Base-by-base conservation (phyloP, 1,140 invertebrate species). In the Campoletis sonorensis region DNA sequence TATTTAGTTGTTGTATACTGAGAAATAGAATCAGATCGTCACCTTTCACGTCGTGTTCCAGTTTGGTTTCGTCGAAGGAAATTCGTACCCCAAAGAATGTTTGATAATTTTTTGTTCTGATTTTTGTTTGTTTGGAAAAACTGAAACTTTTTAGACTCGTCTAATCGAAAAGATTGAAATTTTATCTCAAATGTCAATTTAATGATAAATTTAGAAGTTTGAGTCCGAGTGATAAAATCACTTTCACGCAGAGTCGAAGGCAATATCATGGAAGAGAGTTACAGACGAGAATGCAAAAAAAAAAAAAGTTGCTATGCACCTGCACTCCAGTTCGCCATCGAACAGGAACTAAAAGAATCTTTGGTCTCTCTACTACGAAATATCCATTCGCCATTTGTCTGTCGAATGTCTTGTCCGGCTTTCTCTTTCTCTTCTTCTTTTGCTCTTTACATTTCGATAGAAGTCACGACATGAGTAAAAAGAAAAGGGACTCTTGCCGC, bases 341-440 rank as follows among this genome's bases (percentile, higher is more conserved):
- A 51, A 16, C 58, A 61, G 23, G 61, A 64, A 64, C 21, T 23
- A n/a, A 33, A 67, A 78, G 76, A 54, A 45, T 64, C 61, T 45
- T 78, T 64, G n/a, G 30, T 37, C 58, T 67, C 76, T 64, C 11
- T 54, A 45, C 58, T 64, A 26, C 76, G 76, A 78, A 78, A 78
- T 78, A 78, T 78, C 58, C 76, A 78, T 78, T 67, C 58, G 76
- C 76, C 76, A 78, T 78, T 78, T 78, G 76, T 78, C 76, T 78
- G 76, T 64, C 76, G 21, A 61, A 64, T 8, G 76, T 67, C 33
- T 67, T 67, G 54, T 13, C 18, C 58, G 16, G 67, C 33, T 67
- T 54, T 33, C 68, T 51, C 72, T 82, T 54, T 68, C 70, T 18
- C 67, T 80, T 23, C 23, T 21, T 79, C 51, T 26, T 49, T 68